Evolutionary conservation across 2,797 vertebrate species (phyloP).

Genomic region (Fundulus diaphanus): DNA sequence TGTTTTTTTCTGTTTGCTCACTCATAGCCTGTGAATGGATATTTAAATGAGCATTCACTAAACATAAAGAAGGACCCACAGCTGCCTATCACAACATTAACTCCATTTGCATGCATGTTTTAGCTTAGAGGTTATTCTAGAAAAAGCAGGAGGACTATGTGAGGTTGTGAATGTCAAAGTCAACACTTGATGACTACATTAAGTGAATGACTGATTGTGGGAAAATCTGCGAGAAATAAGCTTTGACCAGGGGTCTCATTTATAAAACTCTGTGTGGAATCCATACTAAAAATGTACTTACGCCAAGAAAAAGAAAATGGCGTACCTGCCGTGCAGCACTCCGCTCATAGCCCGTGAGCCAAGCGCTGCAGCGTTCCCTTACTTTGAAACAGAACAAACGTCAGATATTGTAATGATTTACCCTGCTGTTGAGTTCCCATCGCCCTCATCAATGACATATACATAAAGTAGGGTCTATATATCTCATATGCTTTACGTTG

Average conservation of each 20-base stretch:
- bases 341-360: too few relatives aligned
- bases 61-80: conserved; percentile 32
- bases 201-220: not conserved
- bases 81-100: conserved; percentile 29
- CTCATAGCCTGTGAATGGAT: conserved; percentile 48
- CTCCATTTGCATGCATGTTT: conserved; percentile 4
- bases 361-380: too few relatives aligned
- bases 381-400: too few relatives aligned
- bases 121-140: conserved; percentile 2
- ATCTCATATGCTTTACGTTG: too few relatives aligned
- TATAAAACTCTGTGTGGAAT: too few relatives aligned
- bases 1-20: conserved; percentile 63
- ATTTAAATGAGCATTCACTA: conserved; percentile 62
- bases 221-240: not conserved
- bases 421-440: too few relatives aligned
- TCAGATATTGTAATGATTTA: too few relatives aligned
- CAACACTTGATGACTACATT: not conserved
- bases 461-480: too few relatives aligned
- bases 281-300: too few relatives aligned
- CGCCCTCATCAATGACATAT: too few relatives aligned
- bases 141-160: not conserved
- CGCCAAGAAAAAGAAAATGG: too few relatives aligned
- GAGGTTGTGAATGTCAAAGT: not conserved
- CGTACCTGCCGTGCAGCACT: too few relatives aligned
- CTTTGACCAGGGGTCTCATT: not conserved